Base-by-base conservation (phyloP, 2,797 vertebrate species). In the Gastrophryne carolinensis region DNA sequence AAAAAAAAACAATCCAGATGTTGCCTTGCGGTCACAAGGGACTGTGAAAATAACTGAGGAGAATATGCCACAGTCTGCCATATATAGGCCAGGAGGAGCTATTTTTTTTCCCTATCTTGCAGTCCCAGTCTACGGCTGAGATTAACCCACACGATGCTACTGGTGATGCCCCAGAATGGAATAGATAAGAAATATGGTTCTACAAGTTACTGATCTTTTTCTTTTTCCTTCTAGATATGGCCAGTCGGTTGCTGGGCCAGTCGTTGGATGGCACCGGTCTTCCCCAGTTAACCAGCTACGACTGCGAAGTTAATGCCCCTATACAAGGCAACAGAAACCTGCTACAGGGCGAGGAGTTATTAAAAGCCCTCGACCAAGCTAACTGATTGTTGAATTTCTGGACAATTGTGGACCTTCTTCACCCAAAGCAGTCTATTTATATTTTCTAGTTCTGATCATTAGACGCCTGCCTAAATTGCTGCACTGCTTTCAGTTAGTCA, bases 251-350 rank as follows among this genome's bases (percentile, higher is more conserved):
- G 75, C 85, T 99, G 80, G 92, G 92, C 81, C 92, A 91, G 81
- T 96, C 95, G 1, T 89, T 94, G 49, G 96, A 98, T 57, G 85
- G 87, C 81, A 89, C 86, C 66, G 82, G 87, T 56, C 87, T 99
- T 79, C 98, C 98, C 4, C 96, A 97, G 57, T 92, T 99, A 81
- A 99, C 97, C 24, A 93, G 95, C 81, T 95, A 99, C 0, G 98
- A 99, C 88, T 99, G 96, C 30, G 96, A 98, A 90, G 97, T 98
- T 82, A 99, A 99, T 3, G 97, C 95, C 76, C 98, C 98, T 47
- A 72, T 99, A 81, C 96, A 96, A 91, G 96, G 92, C 72, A 97
- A 94, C 76, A 93, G 97, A 88, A 93, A 92, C 89, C 90, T 99
- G 84, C 92, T 99, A 80, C 96, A 99, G 87, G 98, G 98, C 21